Percentiles rank a stretch among this genome's conserved stretches.
Conservation (phyloP, 2,888 invertebrate species). For the Andrena flavipes region DNA sequence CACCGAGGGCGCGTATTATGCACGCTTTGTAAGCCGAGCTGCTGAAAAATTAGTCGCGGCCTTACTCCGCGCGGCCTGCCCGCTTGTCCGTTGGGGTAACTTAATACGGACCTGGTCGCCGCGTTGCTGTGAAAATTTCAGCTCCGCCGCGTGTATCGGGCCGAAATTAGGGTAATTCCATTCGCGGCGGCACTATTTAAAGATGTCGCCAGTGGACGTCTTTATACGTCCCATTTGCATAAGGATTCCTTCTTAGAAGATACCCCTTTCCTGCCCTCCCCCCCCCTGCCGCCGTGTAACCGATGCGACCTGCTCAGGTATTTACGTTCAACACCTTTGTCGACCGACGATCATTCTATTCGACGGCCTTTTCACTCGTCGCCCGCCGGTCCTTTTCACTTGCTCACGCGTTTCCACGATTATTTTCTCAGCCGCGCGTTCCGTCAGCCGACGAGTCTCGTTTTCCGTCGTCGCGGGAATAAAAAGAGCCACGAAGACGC, state of each 20-base stretch:
- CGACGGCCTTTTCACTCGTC: constrained; percentile 16
- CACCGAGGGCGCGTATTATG: constrained; percentile 75
- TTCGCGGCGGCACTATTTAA: constrained; percentile 40
- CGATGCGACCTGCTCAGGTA: constrained; percentile 18
- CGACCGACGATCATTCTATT: constrained; percentile 34
- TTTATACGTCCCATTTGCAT: constrained; percentile 39
- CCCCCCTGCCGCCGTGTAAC: neutral
- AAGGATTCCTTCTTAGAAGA: constrained; percentile 28
- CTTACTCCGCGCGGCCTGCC: constrained; percentile 35
- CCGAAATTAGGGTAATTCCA: constrained; percentile 49
- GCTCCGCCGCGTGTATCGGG: constrained; percentile 18
- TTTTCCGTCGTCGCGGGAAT: constrained; percentile 58
- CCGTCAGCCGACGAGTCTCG: constrained; percentile 45
- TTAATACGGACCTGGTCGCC: constrained; percentile 40
- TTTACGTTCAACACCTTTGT: constrained; percentile 24
- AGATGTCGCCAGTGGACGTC: constrained; percentile 30
- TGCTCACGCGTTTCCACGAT: constrained; percentile 42
- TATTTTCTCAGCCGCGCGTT: constrained; percentile 63
- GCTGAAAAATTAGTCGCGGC: constrained; percentile 77
- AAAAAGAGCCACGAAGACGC: constrained; percentile 55
- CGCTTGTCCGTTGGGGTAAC: constrained; percentile 49
- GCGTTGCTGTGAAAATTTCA: constrained; percentile 40
- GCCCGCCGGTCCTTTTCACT: constrained; percentile 25
- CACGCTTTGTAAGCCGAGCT: constrained; percentile 79
- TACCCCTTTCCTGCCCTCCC: neutral